Conservation (phyloP, 2,113 vertebrate genomes). For the Cheilinus undulatus region DNA sequence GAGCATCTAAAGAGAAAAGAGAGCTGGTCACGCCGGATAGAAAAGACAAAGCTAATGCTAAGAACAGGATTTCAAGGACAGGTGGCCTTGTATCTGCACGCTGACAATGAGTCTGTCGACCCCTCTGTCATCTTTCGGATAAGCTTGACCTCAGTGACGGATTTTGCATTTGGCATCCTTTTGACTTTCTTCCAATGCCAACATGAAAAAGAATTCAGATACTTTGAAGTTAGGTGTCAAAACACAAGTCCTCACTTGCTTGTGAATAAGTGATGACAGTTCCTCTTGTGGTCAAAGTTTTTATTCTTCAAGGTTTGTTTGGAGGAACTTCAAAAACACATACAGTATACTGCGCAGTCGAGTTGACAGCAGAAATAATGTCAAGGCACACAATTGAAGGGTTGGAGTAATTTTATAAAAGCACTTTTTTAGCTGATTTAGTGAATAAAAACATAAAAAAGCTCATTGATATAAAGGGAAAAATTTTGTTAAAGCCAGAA, state of each 20-base stretch:
- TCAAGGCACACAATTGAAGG: not conserved
- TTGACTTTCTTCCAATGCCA: constrained; percentile 73
- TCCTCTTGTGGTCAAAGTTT: constrained; percentile 65
- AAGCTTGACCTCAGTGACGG: constrained; percentile 69
- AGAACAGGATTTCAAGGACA: constrained; percentile 76
- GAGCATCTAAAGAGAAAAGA: constrained; percentile 65
- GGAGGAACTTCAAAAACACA: constrained; percentile 43
- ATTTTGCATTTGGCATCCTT: constrained; percentile 76
- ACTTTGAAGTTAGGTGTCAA: constrained; percentile 80
- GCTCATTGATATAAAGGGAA: no score
- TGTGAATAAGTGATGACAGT: constrained; percentile 74
- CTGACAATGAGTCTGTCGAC: constrained; percentile 62
- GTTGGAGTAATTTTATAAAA: not conserved
- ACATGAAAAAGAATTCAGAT: constrained; percentile 78
- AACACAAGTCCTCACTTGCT: constrained; percentile 65
- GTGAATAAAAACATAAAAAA: no score
- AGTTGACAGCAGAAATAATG: not conserved
- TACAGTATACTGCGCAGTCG: not conserved
- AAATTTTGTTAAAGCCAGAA: no score
- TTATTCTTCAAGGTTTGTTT: constrained; percentile 64
- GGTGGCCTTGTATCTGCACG: constrained; percentile 54
- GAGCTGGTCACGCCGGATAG: constrained; percentile 64
- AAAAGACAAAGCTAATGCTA: constrained; percentile 71
- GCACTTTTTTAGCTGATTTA: no score
- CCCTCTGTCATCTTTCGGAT: constrained; percentile 69